Conservation (phyloP, 2,797 vertebrate species). For the Onychomys arenicola region DNA sequence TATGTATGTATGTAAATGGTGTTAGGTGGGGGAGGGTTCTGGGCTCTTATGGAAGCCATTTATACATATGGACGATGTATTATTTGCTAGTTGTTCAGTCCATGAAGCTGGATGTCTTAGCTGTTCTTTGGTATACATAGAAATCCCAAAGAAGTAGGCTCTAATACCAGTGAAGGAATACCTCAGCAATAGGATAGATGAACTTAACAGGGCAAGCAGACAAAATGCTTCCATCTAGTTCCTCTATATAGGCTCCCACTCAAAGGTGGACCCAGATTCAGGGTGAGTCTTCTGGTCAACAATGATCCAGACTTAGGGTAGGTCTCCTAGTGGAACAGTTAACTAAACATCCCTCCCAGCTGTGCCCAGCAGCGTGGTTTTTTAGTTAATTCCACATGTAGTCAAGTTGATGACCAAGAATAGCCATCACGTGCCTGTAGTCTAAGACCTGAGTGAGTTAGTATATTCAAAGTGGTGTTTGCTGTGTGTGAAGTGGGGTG, state of each 20-base stretch:
- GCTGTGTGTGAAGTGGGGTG: background rate
- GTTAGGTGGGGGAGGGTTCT: background rate
- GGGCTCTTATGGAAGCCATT: background rate
- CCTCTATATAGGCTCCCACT: background rate
- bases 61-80: background rate
- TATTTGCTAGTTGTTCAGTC: background rate
- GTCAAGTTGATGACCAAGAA: background rate
- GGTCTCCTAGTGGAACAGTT: background rate
- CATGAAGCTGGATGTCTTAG: background rate
- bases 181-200: background rate
- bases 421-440: background rate
- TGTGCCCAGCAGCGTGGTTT: background rate
- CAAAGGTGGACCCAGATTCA: background rate
- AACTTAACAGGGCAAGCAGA: background rate
- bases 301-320: background rate
- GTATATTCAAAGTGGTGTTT: background rate
- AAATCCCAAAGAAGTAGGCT: background rate
- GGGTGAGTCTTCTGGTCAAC: background rate
- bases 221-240: background rate
- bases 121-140: background rate
- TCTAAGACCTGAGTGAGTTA: background rate
- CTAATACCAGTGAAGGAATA: background rate
- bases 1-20: background rate
- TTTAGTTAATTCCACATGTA: background rate
- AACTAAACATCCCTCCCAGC: background rate